Percentiles rank a stretch among this genome's conserved stretches.
These are phyloP conservation scores for Flabesymbios commensalis DNA, from an alignment of 2,888 invertebrate species.

Conservation along the genomic window DNA sequence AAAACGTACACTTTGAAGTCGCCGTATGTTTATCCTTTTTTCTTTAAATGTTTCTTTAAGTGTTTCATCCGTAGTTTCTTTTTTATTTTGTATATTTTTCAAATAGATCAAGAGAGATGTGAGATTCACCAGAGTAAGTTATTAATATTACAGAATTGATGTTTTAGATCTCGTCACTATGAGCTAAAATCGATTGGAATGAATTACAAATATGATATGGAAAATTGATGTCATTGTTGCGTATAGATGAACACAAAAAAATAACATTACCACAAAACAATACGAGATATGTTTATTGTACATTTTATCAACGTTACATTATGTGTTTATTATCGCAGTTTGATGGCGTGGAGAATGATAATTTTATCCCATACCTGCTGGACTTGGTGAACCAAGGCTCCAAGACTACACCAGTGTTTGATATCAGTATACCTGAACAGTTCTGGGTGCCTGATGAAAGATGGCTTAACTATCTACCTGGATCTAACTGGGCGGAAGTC, in stretches of 20 bases:
- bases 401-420: slow-evolving; percentile 91
- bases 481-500: slow-evolving; percentile 74
- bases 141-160: too few relatives aligned
- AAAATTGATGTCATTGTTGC: not conserved
- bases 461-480: slow-evolving; percentile 89
- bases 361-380: slow-evolving; percentile 88
- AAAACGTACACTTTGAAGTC: slow-evolving; percentile 27
- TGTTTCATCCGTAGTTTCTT: not conserved
- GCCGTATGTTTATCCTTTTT: slow-evolving; percentile 18
- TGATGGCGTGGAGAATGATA: slow-evolving; percentile 87
- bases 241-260: not conserved
- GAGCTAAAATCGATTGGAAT: too few relatives aligned
- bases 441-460: slow-evolving; percentile 87
- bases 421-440: slow-evolving; percentile 92
- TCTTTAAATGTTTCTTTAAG: not conserved
- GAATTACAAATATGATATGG: not conserved
- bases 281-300: too few relatives aligned
- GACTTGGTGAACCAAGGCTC: slow-evolving; percentile 81
- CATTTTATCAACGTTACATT: too few relatives aligned
- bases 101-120: too few relatives aligned
- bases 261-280: not conserved
- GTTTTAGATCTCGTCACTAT: too few relatives aligned
- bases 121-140: too few relatives aligned
- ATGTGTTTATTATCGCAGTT: slow-evolving; percentile 48
- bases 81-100: not conserved